Evolutionary conservation across 2,797 vertebrate genomes (phyloP).

Genomic region (Catostomus latipinnis): DNA sequence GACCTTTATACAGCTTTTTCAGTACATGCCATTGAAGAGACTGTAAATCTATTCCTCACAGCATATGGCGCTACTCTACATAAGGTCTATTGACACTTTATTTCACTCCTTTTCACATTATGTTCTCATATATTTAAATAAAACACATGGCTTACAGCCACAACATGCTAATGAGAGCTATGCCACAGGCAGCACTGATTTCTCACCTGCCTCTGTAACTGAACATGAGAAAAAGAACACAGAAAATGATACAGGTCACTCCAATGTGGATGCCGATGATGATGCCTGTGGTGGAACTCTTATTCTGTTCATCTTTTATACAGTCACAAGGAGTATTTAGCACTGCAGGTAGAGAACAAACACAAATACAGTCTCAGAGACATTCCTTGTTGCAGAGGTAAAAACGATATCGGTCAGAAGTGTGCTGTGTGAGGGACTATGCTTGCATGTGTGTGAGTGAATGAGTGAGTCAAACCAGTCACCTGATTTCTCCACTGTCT

Average conservation of each 20-base stretch:
- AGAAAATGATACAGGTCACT: conserved; percentile 97
- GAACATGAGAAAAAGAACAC: conserved; percentile 95
- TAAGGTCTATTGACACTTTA: no score
- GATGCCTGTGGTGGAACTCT: conserved; percentile 92
- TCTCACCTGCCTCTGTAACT: conserved; percentile 93
- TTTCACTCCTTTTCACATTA: no score
- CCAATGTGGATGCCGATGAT: conserved; percentile 97
- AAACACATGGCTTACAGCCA: no score
- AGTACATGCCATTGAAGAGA: no score
- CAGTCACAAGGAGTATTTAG: conserved; percentile 90
- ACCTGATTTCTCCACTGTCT: conserved; percentile 90
- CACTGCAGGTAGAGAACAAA: conserved; percentile 71
- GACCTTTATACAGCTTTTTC: no score
- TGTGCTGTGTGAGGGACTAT: neutral
- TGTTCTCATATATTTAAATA: no score
- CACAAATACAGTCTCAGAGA: conserved; percentile 34
- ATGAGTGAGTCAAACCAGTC: conserved; percentile 52
- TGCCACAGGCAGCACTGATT: conserved; percentile 21
- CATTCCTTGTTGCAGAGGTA: neutral
- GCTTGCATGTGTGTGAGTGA: neutral
- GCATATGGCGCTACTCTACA: no score
- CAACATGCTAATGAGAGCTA: conserved; percentile 5
- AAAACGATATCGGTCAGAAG: no score
- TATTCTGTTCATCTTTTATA: conserved; percentile 87
- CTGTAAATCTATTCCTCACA: no score